Conservation (phyloP, 2,113 vertebrate genomes). For the Brachypodius melanocephalos region DNA sequence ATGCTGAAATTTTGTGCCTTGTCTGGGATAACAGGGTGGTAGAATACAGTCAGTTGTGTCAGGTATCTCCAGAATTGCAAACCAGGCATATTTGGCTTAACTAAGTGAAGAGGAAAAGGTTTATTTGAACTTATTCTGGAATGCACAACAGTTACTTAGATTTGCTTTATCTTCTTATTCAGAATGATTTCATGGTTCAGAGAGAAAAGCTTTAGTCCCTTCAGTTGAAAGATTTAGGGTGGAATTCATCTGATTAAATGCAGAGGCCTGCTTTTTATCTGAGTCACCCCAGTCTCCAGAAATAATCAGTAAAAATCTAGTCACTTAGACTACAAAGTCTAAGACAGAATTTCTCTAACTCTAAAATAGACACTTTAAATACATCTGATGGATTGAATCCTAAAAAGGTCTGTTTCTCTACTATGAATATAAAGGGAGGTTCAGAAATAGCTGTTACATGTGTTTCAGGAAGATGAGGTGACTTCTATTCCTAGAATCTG, state of each 20-base stretch:
- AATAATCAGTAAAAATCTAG: not conserved
- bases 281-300: not conserved
- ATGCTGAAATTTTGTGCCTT: not conserved
- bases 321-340: not conserved
- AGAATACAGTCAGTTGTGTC: not conserved
- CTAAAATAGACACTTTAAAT: not conserved
- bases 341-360: not conserved
- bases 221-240: not conserved
- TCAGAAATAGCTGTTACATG: not conserved
- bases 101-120: not conserved
- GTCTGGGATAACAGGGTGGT: not conserved
- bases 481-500: not conserved
- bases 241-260: not conserved
- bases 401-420: not conserved
- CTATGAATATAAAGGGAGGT: not conserved
- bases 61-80: not conserved
- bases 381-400: not conserved
- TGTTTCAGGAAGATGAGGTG: not conserved
- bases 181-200: not conserved
- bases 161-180: not conserved
- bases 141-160: not conserved
- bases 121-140: not conserved
- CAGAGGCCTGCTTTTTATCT: not conserved
- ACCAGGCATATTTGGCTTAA: not conserved
- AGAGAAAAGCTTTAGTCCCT: not conserved